Base-by-base conservation (phyloP, 2,888 invertebrate genomes). In the Salticus scenicus region DNA sequence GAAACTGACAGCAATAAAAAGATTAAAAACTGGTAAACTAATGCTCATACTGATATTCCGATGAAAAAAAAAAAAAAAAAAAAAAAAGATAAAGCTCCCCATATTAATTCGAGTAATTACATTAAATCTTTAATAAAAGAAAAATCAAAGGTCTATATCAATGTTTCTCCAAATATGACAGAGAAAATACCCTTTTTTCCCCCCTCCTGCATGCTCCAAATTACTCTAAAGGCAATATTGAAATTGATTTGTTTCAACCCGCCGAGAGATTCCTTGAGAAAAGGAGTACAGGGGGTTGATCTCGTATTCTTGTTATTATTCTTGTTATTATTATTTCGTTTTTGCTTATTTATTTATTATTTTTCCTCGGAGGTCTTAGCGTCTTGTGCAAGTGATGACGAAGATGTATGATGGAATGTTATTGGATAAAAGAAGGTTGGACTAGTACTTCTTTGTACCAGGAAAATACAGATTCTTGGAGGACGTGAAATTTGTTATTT, bases 91-190 rank as follows among this genome's bases (percentile, higher is more conserved):
- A 47, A 57, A 51, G 31, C 51, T 66, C 77, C 83, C 72, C 77
- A 83, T 77, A 83, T 83, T 83, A 76, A 83, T 83, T 76, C 69
- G 76, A 83, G 83, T 83, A 83, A 83, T 83, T 83, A 76, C 77
- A 83, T 83, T 83, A 83, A 83, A 83, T 66, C 70, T 74, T 83
- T 83, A 83, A 83, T 83, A 83, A 83, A 71, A 77, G 72, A 77
- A 83, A 76, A 72, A n/a, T n/a, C 83, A 67, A 82, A 83, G 76
- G 83, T 82, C 74, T 82, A 64, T 75, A 82, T 82, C 67, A 74
- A 41, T 14, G 33, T 8, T n/a, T 28, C 31, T 73, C 75, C 63
- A 41, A 28, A 63, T 75, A 82, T 82, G 70, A 75, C 42, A 31
- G 10, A 37, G n/a, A 12, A 4, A 69, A 37, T 20, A 20, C 24